A percentile compares a stretch with the other conserved stretches of the same genome.
Evolutionary conservation across 2,797 vertebrate genomes (phyloP).

Genomic region (Clarias pachynema): DNA sequence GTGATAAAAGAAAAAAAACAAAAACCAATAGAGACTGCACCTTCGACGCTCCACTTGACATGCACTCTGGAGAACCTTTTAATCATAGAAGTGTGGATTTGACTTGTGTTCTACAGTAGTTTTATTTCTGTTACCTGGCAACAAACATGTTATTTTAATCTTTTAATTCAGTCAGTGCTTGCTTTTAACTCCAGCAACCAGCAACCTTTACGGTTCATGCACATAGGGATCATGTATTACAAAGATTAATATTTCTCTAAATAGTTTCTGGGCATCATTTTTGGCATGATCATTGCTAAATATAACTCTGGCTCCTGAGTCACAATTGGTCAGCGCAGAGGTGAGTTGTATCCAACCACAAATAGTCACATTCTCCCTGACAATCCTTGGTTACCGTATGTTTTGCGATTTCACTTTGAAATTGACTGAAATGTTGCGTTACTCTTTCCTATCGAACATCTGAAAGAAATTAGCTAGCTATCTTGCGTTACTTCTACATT

Average conservation of each 20-base stretch:
- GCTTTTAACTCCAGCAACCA: background rate
- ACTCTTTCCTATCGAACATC: background rate
- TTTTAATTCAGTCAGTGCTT: background rate
- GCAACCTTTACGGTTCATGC: background rate
- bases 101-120: background rate
- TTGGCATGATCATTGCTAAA: background rate
- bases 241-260: background rate
- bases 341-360: background rate
- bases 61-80: background rate
- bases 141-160: background rate
- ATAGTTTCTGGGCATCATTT: background rate
- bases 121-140: background rate
- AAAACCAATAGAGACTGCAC: background rate
- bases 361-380: background rate
- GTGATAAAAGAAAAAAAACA: background rate
- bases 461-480: background rate
- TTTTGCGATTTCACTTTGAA: background rate
- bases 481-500: background rate
- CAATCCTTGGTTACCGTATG: background rate
- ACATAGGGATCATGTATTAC: background rate
- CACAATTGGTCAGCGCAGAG: background rate
- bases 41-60: background rate
- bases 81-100: constrained; percentile 4
- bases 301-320: background rate
- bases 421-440: background rate